Evolutionary conservation across 1,140 invertebrate genomes (phyloP).

Genomic region (Platorchestia sp.): DNA sequence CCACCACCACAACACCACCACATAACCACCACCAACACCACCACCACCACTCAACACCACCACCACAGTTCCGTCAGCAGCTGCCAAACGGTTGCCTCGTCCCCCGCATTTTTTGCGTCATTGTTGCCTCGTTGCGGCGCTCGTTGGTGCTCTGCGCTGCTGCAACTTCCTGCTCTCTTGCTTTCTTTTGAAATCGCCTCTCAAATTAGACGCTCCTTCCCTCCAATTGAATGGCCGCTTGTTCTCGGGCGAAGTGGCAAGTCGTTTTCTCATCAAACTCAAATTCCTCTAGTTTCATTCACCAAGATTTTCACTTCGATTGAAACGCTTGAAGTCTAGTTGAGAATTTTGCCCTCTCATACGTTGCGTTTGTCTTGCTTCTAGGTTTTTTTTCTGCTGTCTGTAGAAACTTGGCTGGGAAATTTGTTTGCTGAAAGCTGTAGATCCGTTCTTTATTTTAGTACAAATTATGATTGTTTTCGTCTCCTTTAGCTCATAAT

Average conservation of each 20-base stretch:
- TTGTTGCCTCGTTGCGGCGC: too few relatives aligned
- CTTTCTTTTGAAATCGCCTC: not conserved
- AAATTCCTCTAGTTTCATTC: not conserved
- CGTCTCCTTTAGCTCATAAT: too few relatives aligned
- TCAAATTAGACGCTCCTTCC: not conserved
- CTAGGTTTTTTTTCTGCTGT: not conserved
- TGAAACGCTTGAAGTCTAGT: not conserved
- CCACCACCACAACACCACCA: not conserved
- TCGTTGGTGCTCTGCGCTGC: too few relatives aligned
- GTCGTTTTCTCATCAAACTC: not conserved
- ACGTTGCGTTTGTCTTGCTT: not conserved
- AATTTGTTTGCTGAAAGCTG: not conserved
- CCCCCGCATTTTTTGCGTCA: too few relatives aligned
- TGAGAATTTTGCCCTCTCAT: not conserved
- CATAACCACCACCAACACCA: not conserved
- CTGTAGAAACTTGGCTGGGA: not conserved
- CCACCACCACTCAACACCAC: too few relatives aligned
- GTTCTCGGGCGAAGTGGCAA: not conserved
- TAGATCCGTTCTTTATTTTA: too few relatives aligned
- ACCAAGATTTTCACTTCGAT: not conserved
- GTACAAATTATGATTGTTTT: too few relatives aligned
- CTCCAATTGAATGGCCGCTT: not conserved
- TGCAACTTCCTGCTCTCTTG: not conserved
- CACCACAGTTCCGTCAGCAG: not conserved
- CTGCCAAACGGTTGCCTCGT: not conserved